These are phyloP conservation scores for Sclerurus mexicanus DNA, from an alignment of 2,113 vertebrate genomes.

Conservation along the genomic window DNA sequence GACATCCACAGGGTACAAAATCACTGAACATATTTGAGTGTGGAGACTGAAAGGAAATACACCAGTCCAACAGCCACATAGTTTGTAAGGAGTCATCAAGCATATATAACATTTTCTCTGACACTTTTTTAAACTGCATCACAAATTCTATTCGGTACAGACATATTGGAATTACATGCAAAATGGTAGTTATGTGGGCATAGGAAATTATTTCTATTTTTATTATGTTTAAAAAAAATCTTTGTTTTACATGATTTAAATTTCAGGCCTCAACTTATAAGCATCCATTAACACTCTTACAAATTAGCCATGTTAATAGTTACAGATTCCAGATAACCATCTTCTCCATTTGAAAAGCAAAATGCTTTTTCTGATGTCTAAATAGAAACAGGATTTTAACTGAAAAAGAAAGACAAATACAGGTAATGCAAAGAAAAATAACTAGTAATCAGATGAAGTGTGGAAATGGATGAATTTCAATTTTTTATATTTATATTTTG, in stretches of 20 bases:
- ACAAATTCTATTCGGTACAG: background rate
- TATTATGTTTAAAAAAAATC: background rate
- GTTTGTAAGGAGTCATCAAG: background rate
- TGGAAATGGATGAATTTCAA: background rate
- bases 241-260: background rate
- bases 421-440: background rate
- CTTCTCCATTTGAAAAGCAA: background rate
- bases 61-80: background rate
- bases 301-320: background rate
- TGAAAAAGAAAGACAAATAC: background rate
- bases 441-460: background rate
- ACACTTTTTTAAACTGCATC: background rate
- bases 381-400: background rate
- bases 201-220: background rate
- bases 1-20: background rate
- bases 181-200: background rate
- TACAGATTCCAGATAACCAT: background rate
- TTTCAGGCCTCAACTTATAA: background rate
- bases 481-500: background rate
- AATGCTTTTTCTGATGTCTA: background rate
- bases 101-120: background rate
- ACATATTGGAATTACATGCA: background rate
- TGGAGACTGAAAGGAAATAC: background rate
- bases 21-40: background rate
- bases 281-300: background rate